A percentile compares a stretch with the other conserved stretches of the same genome.
These are phyloP conservation scores for Brachypteracias leptosomus DNA, from an alignment of 2,113 vertebrate species.

Conservation along the genomic window DNA sequence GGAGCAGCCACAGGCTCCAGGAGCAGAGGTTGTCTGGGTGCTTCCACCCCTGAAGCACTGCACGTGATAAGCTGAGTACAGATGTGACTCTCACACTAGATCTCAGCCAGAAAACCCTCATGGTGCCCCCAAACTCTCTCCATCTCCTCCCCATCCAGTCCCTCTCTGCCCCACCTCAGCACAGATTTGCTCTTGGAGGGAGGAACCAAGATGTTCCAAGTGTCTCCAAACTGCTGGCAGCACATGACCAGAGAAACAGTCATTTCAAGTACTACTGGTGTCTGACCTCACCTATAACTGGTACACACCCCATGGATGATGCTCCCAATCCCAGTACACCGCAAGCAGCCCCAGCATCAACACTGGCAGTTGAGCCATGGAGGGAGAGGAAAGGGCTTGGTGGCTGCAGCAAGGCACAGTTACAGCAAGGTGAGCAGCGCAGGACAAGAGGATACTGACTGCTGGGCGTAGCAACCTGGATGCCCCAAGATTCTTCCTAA, in stretches of 20 bases:
- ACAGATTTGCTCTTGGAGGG: background rate
- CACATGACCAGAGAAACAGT: background rate
- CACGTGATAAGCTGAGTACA: rapidly evolving
- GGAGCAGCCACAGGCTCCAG: background rate
- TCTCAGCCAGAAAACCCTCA: background rate
- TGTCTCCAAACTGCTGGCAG: background rate
- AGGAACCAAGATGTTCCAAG: background rate
- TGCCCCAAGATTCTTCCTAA: background rate
- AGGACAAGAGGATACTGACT: background rate
- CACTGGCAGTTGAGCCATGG: rapidly evolving
- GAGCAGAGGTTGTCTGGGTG: background rate
- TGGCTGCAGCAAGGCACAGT: no score
- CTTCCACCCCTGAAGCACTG: background rate
- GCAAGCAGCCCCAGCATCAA: background rate
- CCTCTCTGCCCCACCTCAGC: rapidly evolving
- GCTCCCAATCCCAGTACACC: rapidly evolving
- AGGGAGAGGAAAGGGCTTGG: background rate
- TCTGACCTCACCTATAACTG: background rate
- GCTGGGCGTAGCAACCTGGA: background rate
- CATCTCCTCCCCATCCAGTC: background rate
- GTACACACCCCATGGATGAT: rapidly evolving
- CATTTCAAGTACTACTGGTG: no score
- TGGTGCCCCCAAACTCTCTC: background rate
- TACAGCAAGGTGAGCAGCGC: background rate
- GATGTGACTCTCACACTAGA: background rate